Percentiles rank a stretch among this genome's conserved stretches.
Evolutionary conservation across 2,888 invertebrate species (phyloP).

Genomic region (Euspilapteryx auroguttella): DNA sequence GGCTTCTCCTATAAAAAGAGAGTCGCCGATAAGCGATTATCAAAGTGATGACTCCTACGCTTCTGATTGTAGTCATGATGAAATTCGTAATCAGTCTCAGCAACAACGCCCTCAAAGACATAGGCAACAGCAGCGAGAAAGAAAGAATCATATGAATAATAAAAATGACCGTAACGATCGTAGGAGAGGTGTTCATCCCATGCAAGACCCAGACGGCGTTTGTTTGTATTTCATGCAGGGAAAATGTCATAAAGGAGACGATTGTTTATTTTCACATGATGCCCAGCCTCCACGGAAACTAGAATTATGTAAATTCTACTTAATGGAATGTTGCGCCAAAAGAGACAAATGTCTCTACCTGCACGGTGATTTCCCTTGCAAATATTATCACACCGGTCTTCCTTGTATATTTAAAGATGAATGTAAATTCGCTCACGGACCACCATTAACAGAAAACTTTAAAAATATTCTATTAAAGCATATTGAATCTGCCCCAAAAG

Average conservation of each 20-base stretch:
- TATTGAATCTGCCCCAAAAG: conserved; percentile 88
- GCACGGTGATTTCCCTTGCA: conserved; percentile 97
- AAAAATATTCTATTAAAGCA: conserved; percentile 70
- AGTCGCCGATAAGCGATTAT: conserved; percentile 26
- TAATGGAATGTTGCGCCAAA: conserved; percentile 94
- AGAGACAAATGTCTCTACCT: conserved; percentile 94
- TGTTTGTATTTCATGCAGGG: conserved; percentile 89
- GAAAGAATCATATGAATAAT: conserved; percentile 40
- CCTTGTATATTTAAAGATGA: conserved; percentile 80
- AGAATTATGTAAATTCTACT: conserved; percentile 95
- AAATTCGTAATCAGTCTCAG: conserved; percentile 45
- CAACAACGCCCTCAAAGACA: conserved; percentile 44
- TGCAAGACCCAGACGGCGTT: conserved; percentile 70
- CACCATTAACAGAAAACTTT: conserved; percentile 80
- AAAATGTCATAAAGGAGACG: conserved; percentile 82
- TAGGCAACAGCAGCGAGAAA: conserved; percentile 33
- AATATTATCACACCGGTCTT: conserved; percentile 92
- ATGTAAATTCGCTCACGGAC: conserved; percentile 93
- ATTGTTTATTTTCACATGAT: conserved; percentile 87
- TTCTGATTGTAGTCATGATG: conserved; percentile 58
- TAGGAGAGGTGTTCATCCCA: conserved; percentile 57
- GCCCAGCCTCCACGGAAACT: conserved; percentile 80
- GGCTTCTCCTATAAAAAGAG: conserved; percentile 65
- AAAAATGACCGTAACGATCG: conserved; percentile 42
- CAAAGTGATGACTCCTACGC: conserved; percentile 58